These are phyloP conservation scores for Triplophysa bombifrons DNA, from an alignment of 2,797 vertebrate species.

Conservation along the genomic window DNA sequence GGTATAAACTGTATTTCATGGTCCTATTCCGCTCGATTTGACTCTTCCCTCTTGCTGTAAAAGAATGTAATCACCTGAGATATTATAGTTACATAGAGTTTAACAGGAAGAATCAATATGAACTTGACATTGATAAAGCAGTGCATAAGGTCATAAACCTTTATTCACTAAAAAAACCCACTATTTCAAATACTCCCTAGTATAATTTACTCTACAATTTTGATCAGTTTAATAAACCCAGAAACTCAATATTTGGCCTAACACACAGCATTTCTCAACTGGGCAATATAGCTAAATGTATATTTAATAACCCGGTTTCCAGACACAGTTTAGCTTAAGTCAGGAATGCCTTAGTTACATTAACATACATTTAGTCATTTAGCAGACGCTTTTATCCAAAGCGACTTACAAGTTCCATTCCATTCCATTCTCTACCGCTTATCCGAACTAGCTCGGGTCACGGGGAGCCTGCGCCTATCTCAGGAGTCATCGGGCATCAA, in stretches of 20 bases:
- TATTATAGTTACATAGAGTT: constrained; percentile 9
- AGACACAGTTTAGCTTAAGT: too few species aligned
- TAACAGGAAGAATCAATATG: constrained; percentile 17
- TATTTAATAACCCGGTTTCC: too few species aligned
- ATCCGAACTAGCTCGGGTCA: too few species aligned
- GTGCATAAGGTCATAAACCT: not conserved
- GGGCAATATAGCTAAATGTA: too few species aligned
- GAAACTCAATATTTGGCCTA: constrained; percentile 59
- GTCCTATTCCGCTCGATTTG: not conserved
- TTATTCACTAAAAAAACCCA: not conserved
- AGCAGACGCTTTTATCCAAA: too few species aligned
- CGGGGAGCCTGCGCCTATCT: too few species aligned
- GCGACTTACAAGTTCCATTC: too few species aligned
- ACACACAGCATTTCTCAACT: constrained; percentile 31
- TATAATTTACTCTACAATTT: constrained; percentile 4
- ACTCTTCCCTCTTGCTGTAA: not conserved
- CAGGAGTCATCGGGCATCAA: too few species aligned
- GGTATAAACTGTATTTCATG: constrained; percentile 10
- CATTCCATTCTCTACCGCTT: too few species aligned
- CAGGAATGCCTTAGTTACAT: too few species aligned
- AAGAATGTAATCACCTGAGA: not conserved
- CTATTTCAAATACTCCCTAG: constrained; percentile 14
- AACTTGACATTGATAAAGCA: constrained; percentile 10
- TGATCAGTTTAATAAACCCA: constrained; percentile 55
- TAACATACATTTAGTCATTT: too few species aligned